Evolutionary conservation across 2,797 vertebrate genomes (phyloP).

Genomic region (Cuniculus paca): DNA sequence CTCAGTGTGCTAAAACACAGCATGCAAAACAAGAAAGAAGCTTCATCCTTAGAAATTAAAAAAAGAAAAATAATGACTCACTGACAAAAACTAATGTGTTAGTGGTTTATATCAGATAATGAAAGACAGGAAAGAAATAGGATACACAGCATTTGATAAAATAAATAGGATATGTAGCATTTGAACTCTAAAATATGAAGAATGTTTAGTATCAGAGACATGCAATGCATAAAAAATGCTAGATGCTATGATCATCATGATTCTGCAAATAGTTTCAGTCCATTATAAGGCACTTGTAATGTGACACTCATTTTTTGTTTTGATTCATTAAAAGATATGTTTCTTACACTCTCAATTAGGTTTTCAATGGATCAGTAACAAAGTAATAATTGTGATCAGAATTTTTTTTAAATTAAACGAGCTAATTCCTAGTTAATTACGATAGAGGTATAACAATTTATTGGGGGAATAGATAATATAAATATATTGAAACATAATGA

Average conservation of each 20-base stretch:
- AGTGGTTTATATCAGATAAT: slow-evolving; percentile 49
- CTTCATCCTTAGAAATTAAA: slow-evolving; percentile 48
- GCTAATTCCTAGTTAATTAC: slow-evolving; percentile 80
- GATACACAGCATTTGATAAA: not conserved
- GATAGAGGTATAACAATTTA: slow-evolving; percentile 72
- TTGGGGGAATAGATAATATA: slow-evolving; percentile 71
- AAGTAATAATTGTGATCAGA: slow-evolving; percentile 67
- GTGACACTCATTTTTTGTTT: slow-evolving; percentile 68
- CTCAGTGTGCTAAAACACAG: not conserved
- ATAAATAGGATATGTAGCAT: not conserved
- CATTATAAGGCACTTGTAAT: slow-evolving; percentile 63
- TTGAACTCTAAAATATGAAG: slow-evolving; percentile 59
- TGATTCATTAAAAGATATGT: slow-evolving; percentile 71
- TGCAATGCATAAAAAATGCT: slow-evolving; percentile 21
- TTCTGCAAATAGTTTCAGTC: slow-evolving; percentile 41
- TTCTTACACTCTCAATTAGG: slow-evolving; percentile 73
- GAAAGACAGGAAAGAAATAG: slow-evolving; percentile 50
- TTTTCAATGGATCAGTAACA: slow-evolving; percentile 65
- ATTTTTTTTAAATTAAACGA: slow-evolving; percentile 55
- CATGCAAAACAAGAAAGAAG: not conserved
- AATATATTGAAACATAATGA: slow-evolving; percentile 81
- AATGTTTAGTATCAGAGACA: not conserved
- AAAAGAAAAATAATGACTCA: slow-evolving; percentile 75
- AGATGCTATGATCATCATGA: not conserved
- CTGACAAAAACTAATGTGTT: slow-evolving; percentile 38